A percentile compares a stretch with the other conserved stretches of the same genome.
phyloP scores from a whole-genome alignment of 92 coral and sea anemone species.

The Porites divaricata region DNA sequence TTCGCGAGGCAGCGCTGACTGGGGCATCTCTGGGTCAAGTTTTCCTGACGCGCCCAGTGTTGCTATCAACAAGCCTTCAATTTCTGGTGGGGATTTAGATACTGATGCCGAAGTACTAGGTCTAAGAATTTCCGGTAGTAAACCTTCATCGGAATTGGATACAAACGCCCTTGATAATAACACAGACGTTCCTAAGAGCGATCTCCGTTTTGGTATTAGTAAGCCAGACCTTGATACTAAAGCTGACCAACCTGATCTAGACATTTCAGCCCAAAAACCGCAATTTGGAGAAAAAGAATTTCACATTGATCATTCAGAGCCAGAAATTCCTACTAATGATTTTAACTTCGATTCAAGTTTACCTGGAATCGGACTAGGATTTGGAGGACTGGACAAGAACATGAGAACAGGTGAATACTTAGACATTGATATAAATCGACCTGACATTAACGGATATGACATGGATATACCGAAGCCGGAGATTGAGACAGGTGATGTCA shows the following conservation, averaged over 20 bases:
- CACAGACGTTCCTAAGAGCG: neutral
- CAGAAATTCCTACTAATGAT: neutral
- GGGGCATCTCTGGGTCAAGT: neutral
- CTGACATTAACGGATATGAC: neutral
- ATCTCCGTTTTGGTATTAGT: neutral
- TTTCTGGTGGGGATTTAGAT: constrained; percentile 20
- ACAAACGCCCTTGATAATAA: neutral
- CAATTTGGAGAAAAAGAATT: neutral
- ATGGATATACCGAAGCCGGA: neutral
- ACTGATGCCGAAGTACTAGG: constrained; percentile 12
- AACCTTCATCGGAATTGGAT: neutral
- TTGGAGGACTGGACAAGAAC: neutral
- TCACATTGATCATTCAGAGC: neutral
- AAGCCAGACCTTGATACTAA: neutral
- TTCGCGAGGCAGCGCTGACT: neutral
- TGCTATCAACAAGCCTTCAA: neutral
- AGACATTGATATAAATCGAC: neutral
- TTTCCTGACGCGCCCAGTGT: neutral
- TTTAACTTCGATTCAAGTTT: neutral
- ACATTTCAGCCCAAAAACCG: constrained; percentile 13
- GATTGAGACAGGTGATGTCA: neutral
- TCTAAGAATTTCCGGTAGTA: neutral
- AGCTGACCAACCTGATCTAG: neutral
- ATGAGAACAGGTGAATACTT: neutral
- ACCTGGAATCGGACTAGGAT: neutral